Conservation (phyloP, 2,797 vertebrate species). For the Manis javanica region DNA sequence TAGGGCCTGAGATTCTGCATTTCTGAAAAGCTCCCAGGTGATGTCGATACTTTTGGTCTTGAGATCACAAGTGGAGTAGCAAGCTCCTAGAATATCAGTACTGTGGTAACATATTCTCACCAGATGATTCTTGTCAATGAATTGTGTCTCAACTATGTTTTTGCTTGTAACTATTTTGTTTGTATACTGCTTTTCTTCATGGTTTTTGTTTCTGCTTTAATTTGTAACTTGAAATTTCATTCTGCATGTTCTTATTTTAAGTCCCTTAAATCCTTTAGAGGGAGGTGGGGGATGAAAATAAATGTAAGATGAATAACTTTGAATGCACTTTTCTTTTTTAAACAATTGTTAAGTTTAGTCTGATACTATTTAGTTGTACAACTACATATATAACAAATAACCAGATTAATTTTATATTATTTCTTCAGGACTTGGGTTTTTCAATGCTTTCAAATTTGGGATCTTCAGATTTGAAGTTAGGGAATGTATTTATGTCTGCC, state of each 20-base stretch:
- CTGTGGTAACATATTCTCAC: conserved; percentile 18
- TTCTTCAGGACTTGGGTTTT: not conserved
- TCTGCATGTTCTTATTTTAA: not conserved
- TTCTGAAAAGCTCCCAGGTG: not conserved
- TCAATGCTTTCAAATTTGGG: not conserved
- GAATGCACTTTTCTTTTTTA: conserved; percentile 63
- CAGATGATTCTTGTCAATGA: not conserved
- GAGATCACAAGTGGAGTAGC: not conserved
- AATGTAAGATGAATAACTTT: not conserved
- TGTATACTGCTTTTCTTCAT: not conserved
- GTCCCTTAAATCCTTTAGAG: not conserved
- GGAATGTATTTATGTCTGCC: not conserved
- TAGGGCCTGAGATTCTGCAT: not conserved
- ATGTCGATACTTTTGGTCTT: not conserved
- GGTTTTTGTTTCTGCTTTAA: not conserved
- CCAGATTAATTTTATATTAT: not conserved
- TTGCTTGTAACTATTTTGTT: not conserved
- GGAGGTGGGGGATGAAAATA: not conserved
- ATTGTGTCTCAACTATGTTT: not conserved
- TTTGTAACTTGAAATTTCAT: conserved; percentile 11
- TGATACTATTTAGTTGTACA: not conserved
- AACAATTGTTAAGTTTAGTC: not conserved
- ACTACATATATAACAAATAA: not conserved
- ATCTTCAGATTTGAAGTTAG: not conserved
- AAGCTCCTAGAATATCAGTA: not conserved